Base-by-base conservation (phyloP, 2,888 invertebrate genomes). In the Apodemia duryi region DNA sequence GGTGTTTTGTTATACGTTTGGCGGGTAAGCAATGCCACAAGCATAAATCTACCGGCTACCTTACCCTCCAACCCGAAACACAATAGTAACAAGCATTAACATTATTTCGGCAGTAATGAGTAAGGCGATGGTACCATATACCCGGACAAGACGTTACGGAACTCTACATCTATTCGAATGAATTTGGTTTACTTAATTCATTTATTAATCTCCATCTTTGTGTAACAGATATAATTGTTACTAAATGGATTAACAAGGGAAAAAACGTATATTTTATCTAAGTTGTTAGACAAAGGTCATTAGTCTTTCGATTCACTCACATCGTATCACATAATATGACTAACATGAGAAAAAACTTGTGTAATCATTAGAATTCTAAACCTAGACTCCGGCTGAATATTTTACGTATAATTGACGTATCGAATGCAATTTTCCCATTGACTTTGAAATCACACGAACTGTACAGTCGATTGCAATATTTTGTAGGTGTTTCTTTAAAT, bases 331-430 rank as follows among this genome's bases (percentile, higher is more conserved):
- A 10, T 57, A 35, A 57, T 6, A 32, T 57, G 57, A 32, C 57
- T 57, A 57, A 57, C 57, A 57, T 57, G 57, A 57, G 57, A 57
- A 57, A 57, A 57, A 57, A 57, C 29, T 32, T 57, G 57, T 11
- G 57, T 57, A 57, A 57, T 13, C 57, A 57, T 57, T 57, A 57
- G 57, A 57, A 49, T 49, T 49, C 49, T 49, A 49, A 49, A 57
- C 57, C 32, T 57, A 57, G 57, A 57, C 32, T 32, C 29, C 5
- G 13, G 57, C 57, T 32, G 57, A 57, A 57, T 57, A 57, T 57
- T 57, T 57, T 32, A 57, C 32, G 57, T 29, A 13, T 57, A 57
- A 57, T 57, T 57, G 57, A 57, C 57, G 57, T 57, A 57, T 57
- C 57, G 57, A 57, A 57, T 57, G 57, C 29, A 57, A 29, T 6